A percentile compares a stretch with the other conserved stretches of the same genome.
Evolutionary conservation across 2,797 vertebrate genomes (phyloP).

Genomic region (Alfaro cultratus): DNA sequence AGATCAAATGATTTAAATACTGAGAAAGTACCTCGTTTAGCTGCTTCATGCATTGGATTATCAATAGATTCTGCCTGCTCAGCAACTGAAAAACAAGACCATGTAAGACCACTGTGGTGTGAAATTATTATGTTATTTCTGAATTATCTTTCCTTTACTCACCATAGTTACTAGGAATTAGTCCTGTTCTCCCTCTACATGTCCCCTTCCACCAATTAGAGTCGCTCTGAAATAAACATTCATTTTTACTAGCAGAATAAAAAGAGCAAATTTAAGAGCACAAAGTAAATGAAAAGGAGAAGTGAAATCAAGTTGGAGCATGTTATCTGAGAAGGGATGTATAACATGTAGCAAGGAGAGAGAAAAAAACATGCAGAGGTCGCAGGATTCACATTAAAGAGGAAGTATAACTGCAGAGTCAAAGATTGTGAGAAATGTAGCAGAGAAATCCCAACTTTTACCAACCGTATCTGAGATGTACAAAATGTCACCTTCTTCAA

Average conservation of each 20-base stretch:
- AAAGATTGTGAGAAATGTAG: neutral
- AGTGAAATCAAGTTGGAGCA: neutral
- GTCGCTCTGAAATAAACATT: constrained; percentile 86
- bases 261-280: neutral
- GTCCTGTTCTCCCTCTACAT: constrained; percentile 91
- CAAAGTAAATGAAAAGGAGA: neutral
- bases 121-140: neutral
- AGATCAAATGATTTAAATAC: neutral
- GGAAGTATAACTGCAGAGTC: constrained; percentile 27
- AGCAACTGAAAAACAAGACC: constrained; percentile 83
- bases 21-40: constrained; percentile 88
- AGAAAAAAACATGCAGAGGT: constrained; percentile 11
- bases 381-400: constrained; percentile 27
- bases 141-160: constrained; percentile 47
- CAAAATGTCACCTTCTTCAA: constrained; percentile 97
- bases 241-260: neutral
- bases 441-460: constrained; percentile 17
- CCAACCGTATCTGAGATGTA: constrained; percentile 97
- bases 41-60: constrained; percentile 97
- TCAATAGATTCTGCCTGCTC: constrained; percentile 97
- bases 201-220: constrained; percentile 99
- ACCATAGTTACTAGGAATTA: constrained; percentile 99
- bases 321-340: neutral
- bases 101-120: neutral
- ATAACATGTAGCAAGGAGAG: neutral